These are phyloP conservation scores for Montipora sp. DNA, from an alignment of 64 coral and sea anemone genomes.

Conservation along the genomic window DNA sequence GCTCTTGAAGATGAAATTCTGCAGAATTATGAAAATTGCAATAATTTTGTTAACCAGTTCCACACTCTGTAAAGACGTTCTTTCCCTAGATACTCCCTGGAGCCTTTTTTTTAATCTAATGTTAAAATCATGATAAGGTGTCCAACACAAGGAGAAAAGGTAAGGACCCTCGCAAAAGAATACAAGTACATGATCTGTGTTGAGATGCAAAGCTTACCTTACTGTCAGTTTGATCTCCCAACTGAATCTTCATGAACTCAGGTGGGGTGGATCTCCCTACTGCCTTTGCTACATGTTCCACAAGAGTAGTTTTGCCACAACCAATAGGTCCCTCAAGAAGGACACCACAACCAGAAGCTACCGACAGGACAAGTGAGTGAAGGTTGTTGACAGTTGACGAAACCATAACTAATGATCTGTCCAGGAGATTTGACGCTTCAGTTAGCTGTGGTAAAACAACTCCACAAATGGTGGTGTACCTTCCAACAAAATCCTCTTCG, in stretches of 20 bases:
- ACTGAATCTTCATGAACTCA: slow-evolving; percentile 85
- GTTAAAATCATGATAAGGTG: no score
- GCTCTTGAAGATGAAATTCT: no score
- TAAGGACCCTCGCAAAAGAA: no score
- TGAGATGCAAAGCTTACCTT: slow-evolving; percentile 66
- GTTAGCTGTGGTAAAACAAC: slow-evolving; percentile 72
- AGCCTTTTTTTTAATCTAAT: no score
- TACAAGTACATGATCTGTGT: no score
- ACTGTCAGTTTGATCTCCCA: slow-evolving; percentile 97
- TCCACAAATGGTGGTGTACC: slow-evolving; percentile 59
- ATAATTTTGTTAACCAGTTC: no score
- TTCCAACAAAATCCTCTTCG: slow-evolving; percentile 84
- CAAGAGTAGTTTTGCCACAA: slow-evolving; percentile 89
- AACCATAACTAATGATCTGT: slow-evolving; percentile 73
- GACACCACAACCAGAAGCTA: slow-evolving; percentile 78
- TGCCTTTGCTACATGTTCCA: slow-evolving; percentile 80
- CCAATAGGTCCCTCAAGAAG: slow-evolving; percentile 91
- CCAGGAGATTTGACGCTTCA: neutral
- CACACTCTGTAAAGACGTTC: no score
- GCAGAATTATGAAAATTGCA: neutral
- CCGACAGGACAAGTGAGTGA: slow-evolving; percentile 80
- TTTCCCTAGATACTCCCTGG: no score
- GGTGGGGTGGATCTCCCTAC: slow-evolving; percentile 73
- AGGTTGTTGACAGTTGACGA: slow-evolving; percentile 77
- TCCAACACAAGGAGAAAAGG: no score